A percentile compares a stretch with the other conserved stretches of the same genome.
These are phyloP conservation scores for Semicossyphus pulcher DNA, from an alignment of 2,113 vertebrate species.

Conservation along the genomic window DNA sequence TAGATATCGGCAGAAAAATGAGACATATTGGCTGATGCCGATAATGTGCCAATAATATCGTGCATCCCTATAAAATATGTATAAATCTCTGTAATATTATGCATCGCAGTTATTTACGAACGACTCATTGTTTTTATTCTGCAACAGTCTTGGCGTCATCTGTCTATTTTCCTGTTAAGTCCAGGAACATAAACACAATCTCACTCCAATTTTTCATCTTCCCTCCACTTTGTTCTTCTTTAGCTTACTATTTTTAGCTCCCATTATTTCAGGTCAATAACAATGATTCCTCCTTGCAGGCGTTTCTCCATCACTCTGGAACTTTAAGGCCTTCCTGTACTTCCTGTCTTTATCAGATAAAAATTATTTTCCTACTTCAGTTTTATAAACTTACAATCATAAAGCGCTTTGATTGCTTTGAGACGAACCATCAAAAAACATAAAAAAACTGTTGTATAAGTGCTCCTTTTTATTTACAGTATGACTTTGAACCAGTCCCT, in stretches of 20 bases:
- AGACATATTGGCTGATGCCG: no score
- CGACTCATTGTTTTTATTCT: no score
- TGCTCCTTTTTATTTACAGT: background rate
- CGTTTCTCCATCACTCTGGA: background rate
- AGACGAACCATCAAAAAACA: background rate
- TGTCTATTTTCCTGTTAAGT: background rate
- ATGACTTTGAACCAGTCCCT: background rate
- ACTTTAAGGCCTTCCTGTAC: background rate
- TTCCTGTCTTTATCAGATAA: slow-evolving; percentile 6
- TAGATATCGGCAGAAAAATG: no score
- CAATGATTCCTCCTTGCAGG: slow-evolving; percentile 10
- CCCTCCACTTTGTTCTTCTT: slow-evolving; percentile 3
- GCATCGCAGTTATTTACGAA: no score
- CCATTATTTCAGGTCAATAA: slow-evolving; percentile 28
- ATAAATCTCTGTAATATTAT: no score
- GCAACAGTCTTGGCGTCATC: background rate
- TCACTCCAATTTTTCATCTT: slow-evolving; percentile 8
- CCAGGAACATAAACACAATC: slow-evolving; percentile 2
- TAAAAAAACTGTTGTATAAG: background rate
- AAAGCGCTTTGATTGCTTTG: background rate
- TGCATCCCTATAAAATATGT: no score
- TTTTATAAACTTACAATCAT: background rate
- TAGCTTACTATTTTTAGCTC: slow-evolving; percentile 20
- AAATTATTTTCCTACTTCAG: background rate
- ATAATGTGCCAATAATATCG: no score